Evolutionary conservation across 1,140 invertebrate species (phyloP), one percentile per base, ranked within the genome.

Genomic region (Diplogasteroides magnus): DNA sequence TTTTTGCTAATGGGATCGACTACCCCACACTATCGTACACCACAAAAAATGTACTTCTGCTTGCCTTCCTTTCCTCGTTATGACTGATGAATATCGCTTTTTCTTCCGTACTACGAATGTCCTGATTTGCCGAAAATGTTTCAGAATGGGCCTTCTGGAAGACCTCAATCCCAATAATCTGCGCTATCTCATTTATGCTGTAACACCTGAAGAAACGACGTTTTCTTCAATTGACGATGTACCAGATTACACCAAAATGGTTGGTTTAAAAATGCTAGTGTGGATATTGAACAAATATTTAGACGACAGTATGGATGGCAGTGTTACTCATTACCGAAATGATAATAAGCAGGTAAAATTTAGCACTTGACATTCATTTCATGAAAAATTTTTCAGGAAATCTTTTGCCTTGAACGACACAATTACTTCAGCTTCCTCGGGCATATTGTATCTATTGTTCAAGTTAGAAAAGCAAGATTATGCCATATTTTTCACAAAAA

Each of bases 381-480:
- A n/a, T n/a, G n/a, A n/a, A n/a, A n/a, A n/a, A 19, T 58, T 82
- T 15, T 68, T 82, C n/a, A 66, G 70, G 19, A 76, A 79, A 27
- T 68, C 78, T 48, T 81, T 69, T 66, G 76, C 80, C 19, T 61
- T 80, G 2, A 82, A 80, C 65, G 78, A 80, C 68, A 72, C 80
- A 31, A 76, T 80, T 56, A 81, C 78, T 19, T 80, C 80, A 37
- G 64, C 81, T 28, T 79, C 37, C 55, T 80, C 78, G 23, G 78
- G 80, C 29, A 80, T 82, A 78, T 67, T 82, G 14, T 80, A 80
- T 14, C 80, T 81, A 63, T 72, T 72, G 37, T 80, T 82, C 68
- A 80, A 80, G 80, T 82, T 67, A 25, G 69, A 48, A 19, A 48
- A 48, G 19, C 64, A 32, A 19, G 23, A 61, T 13, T 14, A 32